Conservation (phyloP, 2,888 invertebrate genomes). For the Antheraea assamensis region DNA sequence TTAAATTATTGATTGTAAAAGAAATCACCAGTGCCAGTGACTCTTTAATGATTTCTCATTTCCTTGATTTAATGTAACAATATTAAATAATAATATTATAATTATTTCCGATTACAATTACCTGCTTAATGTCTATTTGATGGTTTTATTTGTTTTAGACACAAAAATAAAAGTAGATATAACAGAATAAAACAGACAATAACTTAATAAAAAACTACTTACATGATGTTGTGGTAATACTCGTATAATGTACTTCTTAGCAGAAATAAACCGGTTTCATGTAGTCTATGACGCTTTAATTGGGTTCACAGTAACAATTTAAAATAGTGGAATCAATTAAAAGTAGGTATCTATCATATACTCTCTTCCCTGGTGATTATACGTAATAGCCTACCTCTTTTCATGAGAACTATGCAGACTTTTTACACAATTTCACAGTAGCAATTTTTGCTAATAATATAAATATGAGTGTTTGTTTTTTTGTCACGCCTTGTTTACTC, state of each 20-base stretch:
- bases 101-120: too few relatives aligned
- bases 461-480: too few relatives aligned
- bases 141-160: too few relatives aligned
- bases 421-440: too few relatives aligned
- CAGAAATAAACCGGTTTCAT: background rate
- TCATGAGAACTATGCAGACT: background rate
- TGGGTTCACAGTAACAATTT: background rate
- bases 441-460: too few relatives aligned
- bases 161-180: too few relatives aligned
- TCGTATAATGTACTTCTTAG: background rate
- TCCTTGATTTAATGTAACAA: background rate
- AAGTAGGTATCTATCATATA: background rate
- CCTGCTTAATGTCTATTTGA: too few relatives aligned
- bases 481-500: too few relatives aligned
- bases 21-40: too few relatives aligned
- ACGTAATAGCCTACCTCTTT: background rate
- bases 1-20: background rate
- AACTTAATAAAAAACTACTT: background rate
- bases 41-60: too few relatives aligned
- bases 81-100: too few relatives aligned
- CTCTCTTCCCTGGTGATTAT: background rate
- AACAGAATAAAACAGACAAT: background rate
- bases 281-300: background rate
- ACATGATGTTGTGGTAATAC: background rate
- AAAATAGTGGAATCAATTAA: background rate